Conservation (phyloP, 2,888 invertebrate species). For the Sycophila texana region DNA sequence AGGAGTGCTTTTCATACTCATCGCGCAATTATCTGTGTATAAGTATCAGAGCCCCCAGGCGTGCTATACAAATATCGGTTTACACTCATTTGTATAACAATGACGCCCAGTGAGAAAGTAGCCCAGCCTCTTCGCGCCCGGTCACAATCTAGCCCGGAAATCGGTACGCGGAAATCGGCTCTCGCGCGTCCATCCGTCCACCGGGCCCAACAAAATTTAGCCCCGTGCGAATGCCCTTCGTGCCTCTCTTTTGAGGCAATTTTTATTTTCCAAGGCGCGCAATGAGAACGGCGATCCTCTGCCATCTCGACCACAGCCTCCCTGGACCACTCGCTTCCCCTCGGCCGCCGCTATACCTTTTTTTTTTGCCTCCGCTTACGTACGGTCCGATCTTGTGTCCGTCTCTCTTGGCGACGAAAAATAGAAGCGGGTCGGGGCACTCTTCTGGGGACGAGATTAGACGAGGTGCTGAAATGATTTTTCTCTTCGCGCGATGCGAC, state of each 20-base stretch:
- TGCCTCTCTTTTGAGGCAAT: neutral
- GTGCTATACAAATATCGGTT: constrained; percentile 27
- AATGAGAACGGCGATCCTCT: neutral
- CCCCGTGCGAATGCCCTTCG: neutral
- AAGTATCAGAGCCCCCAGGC: no score
- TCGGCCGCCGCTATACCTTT: neutral
- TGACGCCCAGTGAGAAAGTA: constrained; percentile 20
- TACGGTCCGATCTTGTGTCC: neutral
- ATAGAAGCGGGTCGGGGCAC: neutral
- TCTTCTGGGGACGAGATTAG: constrained; percentile 6
- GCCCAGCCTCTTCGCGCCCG: neutral
- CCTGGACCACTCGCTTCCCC: neutral
- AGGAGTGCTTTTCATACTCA: no score
- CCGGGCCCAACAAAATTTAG: neutral
- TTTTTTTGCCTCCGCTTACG: neutral
- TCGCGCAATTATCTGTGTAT: no score
- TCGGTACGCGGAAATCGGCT: neutral
- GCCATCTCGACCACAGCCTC: neutral
- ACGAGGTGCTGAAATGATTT: constrained; percentile 36
- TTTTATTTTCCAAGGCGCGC: constrained; percentile 13
- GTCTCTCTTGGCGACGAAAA: constrained; percentile 22
- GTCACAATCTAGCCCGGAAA: constrained; percentile 29
- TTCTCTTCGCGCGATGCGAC: neutral
- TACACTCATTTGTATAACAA: constrained; percentile 36
- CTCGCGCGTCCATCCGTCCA: neutral